Percentiles rank a stretch among this genome's conserved stretches.
phyloP scores from a whole-genome alignment of 2,888 invertebrate species.

The Sicus ferrugineus region DNA sequence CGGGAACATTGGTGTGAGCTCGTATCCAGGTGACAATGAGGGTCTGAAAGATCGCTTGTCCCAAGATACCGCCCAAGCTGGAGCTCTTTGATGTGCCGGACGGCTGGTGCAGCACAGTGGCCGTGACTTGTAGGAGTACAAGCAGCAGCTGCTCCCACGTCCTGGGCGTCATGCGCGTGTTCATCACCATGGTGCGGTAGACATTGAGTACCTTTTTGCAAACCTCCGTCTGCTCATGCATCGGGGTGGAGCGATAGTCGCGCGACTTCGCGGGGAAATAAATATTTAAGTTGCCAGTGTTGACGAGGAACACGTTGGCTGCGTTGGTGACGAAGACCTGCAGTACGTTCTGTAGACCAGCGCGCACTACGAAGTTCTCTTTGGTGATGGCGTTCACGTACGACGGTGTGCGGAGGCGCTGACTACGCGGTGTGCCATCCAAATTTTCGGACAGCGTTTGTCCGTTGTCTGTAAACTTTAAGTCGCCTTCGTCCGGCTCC shows the following conservation, averaged over 20 bases:
- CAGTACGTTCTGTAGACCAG: slow-evolving; percentile 75
- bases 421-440: slow-evolving; percentile 63
- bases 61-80: slow-evolving; percentile 78
- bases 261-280: slow-evolving; percentile 71
- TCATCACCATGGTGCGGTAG: slow-evolving; percentile 97
- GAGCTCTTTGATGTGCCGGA: slow-evolving; percentile 72
- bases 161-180: slow-evolving; percentile 87
- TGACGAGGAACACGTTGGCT: slow-evolving; percentile 88
- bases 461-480: slow-evolving; percentile 49
- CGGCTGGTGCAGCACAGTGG: slow-evolving; percentile 82
- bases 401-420: slow-evolving; percentile 80
- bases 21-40: slow-evolving; percentile 98
- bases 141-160: slow-evolving; percentile 92
- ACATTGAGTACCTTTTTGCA: slow-evolving; percentile 96
- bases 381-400: slow-evolving; percentile 84
- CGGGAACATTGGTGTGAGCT: slow-evolving; percentile 92
- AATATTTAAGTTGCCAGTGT: slow-evolving; percentile 60
- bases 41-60: slow-evolving; percentile 89
- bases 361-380: slow-evolving; percentile 81
- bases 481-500: slow-evolving; percentile 68
- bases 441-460: slow-evolving; percentile 58
- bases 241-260: slow-evolving; percentile 70
- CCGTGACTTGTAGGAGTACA: slow-evolving; percentile 90
- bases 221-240: slow-evolving; percentile 94
- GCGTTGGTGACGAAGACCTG: slow-evolving; percentile 89